Percentiles rank a stretch among this genome's conserved stretches.
phyloP scores from a whole-genome alignment of 2,113 vertebrate species.

The Ailuropoda melanoleuca region DNA sequence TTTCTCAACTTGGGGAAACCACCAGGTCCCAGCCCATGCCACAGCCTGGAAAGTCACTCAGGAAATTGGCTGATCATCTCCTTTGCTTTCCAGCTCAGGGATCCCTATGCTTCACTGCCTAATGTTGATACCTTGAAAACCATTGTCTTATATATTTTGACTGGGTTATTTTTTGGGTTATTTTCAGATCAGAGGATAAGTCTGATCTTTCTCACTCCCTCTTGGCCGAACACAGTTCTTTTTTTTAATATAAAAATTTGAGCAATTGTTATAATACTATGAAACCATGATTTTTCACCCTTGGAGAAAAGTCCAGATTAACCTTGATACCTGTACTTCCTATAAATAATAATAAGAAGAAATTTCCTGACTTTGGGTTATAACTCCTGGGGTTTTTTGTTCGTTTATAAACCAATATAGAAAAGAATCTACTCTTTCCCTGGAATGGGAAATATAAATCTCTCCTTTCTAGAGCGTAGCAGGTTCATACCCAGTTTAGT shows the following conservation, averaged over 20 bases:
- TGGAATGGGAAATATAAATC: not conserved
- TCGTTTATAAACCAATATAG: not conserved
- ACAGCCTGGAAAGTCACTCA: not conserved
- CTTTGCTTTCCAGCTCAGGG: fast-evolving
- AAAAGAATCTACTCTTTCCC: not conserved
- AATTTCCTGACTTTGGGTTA: not conserved
- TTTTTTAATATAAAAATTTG: not conserved
- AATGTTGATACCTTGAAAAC: not conserved
- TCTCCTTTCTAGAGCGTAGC: not conserved
- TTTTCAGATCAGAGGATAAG: not conserved
- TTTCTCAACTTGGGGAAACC: not conserved
- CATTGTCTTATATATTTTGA: not conserved
- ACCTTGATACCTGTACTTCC: not conserved
- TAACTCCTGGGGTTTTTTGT: not conserved
- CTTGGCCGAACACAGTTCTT: not conserved
- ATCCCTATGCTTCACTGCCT: not conserved
- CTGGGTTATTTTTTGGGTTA: not conserved
- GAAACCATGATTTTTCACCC: not conserved
- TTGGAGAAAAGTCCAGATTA: not conserved
- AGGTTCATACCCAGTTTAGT: fast-evolving
- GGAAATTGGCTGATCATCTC: fast-evolving
- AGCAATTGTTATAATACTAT: not conserved
- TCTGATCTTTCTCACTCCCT: not conserved
- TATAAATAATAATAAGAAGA: not conserved
- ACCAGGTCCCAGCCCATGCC: not conserved